Evolutionary conservation across 1,140 invertebrate species (phyloP).

Genomic region (Ostrea edulis): DNA sequence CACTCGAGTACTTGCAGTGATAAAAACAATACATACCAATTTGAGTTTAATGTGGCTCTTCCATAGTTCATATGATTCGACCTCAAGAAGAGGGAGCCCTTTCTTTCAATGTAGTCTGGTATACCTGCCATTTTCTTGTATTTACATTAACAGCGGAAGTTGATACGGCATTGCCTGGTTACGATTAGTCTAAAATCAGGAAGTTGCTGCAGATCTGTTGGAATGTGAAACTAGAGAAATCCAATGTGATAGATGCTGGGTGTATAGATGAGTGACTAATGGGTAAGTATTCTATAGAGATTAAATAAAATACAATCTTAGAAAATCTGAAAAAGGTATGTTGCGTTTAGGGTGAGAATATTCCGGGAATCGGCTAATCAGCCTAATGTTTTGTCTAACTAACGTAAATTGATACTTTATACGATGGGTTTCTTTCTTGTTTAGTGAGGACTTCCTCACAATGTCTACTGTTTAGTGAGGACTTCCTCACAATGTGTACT

Average conservation of each 20-base stretch:
- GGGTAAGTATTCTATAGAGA: no score
- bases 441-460: no score
- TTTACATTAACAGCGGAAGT: constrained; percentile 77
- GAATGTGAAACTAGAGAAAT: neutral
- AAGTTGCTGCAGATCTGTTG: neutral
- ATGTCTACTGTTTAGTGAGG: no score
- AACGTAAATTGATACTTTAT: neutral
- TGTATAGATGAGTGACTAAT: no score
- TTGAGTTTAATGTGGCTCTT: constrained; percentile 75
- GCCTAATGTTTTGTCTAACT: neutral
- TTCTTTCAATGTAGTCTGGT: constrained; percentile 69
- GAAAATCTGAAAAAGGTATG: no score
- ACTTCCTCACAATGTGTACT: no score
- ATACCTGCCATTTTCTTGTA: constrained; percentile 58
- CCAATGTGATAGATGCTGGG: no score
- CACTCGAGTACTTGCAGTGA: neutral
- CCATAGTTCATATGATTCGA: constrained; percentile 78
- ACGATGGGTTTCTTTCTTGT: neutral
- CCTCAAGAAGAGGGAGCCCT: constrained; percentile 75
- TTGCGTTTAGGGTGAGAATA: no score
- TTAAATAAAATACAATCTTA: no score
- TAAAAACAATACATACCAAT: constrained; percentile 69
- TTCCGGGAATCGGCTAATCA: no score
- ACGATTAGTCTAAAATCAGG: constrained; percentile 12
- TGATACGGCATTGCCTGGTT: constrained; percentile 3